Percentiles rank a stretch among this genome's conserved stretches.
Evolutionary conservation across 2,113 vertebrate species (phyloP).

Genomic region (Daubentonia madagascariensis): DNA sequence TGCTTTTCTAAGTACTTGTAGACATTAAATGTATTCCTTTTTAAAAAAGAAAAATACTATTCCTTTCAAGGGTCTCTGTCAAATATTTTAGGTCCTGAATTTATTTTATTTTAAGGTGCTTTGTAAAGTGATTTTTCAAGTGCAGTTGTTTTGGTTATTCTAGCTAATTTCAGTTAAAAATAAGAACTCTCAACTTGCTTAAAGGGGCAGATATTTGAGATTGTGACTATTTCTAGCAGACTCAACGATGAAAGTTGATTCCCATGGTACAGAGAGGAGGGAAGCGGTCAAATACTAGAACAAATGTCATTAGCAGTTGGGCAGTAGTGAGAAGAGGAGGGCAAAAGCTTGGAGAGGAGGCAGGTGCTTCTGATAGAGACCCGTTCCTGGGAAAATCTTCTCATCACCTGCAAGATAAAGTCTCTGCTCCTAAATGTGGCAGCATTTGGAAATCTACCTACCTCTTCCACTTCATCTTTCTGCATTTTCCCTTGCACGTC

Average conservation of each 20-base stretch:
- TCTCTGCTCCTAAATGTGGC: neutral
- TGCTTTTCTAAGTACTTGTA: neutral
- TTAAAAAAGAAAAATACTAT: neutral
- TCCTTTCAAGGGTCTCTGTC: neutral
- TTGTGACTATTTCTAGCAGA: neutral
- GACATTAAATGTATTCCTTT: neutral
- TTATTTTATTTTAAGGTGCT: neutral
- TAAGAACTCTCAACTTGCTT: neutral
- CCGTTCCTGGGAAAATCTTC: rapidly evolving
- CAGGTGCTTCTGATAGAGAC: neutral
- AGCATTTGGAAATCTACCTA: neutral
- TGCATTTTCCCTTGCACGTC: rapidly evolving
- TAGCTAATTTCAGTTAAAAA: neutral
- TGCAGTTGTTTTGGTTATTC: neutral
- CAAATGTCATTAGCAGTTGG: neutral
- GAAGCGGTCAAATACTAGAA: neutral
- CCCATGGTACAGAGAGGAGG: neutral
- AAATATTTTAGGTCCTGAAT: neutral
- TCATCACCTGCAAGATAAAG: too few relatives aligned
- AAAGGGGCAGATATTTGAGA: neutral
- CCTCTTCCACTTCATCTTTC: neutral
- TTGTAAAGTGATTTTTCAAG: neutral
- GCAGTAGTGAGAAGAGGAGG: neutral
- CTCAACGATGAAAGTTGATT: neutral
- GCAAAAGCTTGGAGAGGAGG: neutral